Evolutionary conservation across 2,113 vertebrate species (phyloP), one percentile per base, ranked within the genome.

Genomic region (Callipepla californica): DNA sequence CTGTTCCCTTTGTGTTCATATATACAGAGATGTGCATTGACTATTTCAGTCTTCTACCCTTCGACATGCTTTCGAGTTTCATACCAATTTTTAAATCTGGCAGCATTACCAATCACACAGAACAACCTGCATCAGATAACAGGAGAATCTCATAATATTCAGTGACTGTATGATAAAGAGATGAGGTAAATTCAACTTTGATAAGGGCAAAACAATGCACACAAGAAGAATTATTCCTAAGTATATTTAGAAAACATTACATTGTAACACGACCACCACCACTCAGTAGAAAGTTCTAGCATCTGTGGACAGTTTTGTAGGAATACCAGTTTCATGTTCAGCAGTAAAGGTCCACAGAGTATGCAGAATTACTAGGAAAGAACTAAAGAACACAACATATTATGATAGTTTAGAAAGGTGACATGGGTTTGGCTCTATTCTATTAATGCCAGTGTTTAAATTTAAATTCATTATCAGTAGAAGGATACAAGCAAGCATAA

Each of bases 1-100:
- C 93, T 96, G 73, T 75, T 93, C 61, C 92, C 68, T 80, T 91
- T 85, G 84, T 84, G 36, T 83, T 97, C 80, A 88, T 67, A 47
- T 34, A 38, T 66, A 92, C 5, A 89, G 12, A 47, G 36, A 80
- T 87, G 55, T 74, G 25, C 55, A 53, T 45, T 85, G 14, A 20
- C 36, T 66, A 19, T 11, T 67, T 86, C 38, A 85, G 45, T 15
- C 62, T 70, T 83, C 47, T 61, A 68, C 20, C 48, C 28, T n/a
- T 47, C 0, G 0, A 48, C 28, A 81, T 81, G 19, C 19, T 77
- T 77, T 7, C 25, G 87, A 63, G 25, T 63, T 73, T 72, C 32
- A 40, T 3, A 40, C 26, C 21, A 47, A 69, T 77, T 82, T 83
- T 63, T 47, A 93, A 86, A 82, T 77, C 34, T 62, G 21, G 16